A percentile compares a stretch with the other conserved stretches of the same genome.
Conservation (phyloP, 1,140 invertebrate genomes). For the Caenorhabditis latens region DNA sequence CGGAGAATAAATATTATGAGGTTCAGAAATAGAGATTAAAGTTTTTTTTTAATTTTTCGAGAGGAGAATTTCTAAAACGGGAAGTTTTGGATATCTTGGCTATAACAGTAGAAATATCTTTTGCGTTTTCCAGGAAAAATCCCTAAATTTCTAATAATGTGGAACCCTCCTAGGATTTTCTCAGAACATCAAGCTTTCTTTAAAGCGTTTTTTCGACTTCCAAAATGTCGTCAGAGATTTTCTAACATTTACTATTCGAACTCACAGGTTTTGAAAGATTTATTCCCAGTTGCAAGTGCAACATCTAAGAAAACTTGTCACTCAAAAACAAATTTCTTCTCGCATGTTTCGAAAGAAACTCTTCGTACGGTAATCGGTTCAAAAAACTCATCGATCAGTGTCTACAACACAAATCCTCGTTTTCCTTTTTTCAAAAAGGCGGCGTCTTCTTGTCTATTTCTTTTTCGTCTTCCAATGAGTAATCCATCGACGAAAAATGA, state of each 20-base stretch:
- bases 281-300: too few relatives aligned
- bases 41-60: not conserved
- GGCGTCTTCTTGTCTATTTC: not conserved
- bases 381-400: constrained; percentile 49
- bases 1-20: not conserved
- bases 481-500: constrained; percentile 50
- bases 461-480: not conserved
- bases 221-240: too few relatives aligned
- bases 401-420: constrained; percentile 5
- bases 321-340: not conserved
- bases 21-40: not conserved
- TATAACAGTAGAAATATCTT: too few relatives aligned
- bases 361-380: constrained; percentile 28
- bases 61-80: too few relatives aligned
- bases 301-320: not conserved
- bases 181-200: too few relatives aligned
- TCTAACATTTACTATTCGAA: too few relatives aligned
- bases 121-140: too few relatives aligned
- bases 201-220: too few relatives aligned
- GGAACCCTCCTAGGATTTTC: too few relatives aligned
- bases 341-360: not conserved
- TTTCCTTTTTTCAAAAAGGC: constrained; percentile 44
- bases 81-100: too few relatives aligned
- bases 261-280: too few relatives aligned
- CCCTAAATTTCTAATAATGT: too few relatives aligned